Evolutionary conservation across 2,888 invertebrate genomes (phyloP), one percentile per base, ranked within the genome.

Genomic region (Anoplius nigerrimus): DNA sequence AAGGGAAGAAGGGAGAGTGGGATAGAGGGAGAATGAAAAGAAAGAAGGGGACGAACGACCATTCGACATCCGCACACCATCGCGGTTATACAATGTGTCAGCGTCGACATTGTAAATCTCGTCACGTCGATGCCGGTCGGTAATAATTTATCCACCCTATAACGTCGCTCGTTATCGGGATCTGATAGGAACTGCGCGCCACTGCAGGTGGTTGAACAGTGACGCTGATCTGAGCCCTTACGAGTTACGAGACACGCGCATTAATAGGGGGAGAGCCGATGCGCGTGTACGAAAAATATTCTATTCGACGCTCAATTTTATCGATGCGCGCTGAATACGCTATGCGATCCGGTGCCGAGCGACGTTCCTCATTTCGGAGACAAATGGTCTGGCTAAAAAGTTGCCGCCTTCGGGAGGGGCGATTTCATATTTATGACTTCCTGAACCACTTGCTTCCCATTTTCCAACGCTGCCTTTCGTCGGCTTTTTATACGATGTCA

Each of bases 91-190:
- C 56, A 34, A 48, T 48, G 48, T 48, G 48, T 18, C 48, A 48
- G n/a, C 48, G 48, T 48, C 62, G 42, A 66, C 70, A 77, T 76
- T 76, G 70, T 75, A 74, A 81, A 81, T 76, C 74, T 72, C 62
- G 72, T 77, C 77, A 76, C 78, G 77, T 78, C 75, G 74, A 69
- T 75, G 62, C 61, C 42, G 45, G 60, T 52, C 62, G 54, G 58
- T 58, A 68, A 81, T 81, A 77, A 81, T 78, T 81, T 76, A 77
- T 73, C 71, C 68, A 48, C 21, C 66, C 70, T 62, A 72, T 75
- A 75, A 68, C 72, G 68, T 66, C 66, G 62, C 62, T 75, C 72
- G 79, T 78, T 79, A 79, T 81, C 77, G 45, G 46, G 51, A 74
- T 72, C 76, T 73, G 81, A 79, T 81, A 73, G 66, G 59, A 62